Conservation (phyloP, 2,113 vertebrate genomes). For the Stictonetta naevosa region DNA sequence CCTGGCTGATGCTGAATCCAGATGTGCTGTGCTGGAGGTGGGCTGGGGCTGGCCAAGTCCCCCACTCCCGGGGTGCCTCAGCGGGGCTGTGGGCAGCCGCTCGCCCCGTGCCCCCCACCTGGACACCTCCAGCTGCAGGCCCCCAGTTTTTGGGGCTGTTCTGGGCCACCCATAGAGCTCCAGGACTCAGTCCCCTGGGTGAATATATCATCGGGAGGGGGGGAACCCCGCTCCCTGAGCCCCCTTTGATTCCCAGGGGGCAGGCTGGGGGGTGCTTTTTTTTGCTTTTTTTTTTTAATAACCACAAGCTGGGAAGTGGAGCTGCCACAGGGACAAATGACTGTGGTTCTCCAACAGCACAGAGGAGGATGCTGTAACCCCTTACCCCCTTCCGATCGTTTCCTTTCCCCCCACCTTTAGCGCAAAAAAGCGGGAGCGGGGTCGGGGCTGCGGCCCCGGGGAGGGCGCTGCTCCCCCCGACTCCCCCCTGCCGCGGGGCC, state of each 20-base stretch:
- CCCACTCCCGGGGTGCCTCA: not conserved
- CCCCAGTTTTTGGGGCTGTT: no score
- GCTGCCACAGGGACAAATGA: not conserved
- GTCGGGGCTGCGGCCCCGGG: no score
- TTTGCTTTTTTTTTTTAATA: not conserved
- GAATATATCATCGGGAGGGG: no score
- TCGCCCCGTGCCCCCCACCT: not conserved
- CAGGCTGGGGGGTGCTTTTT: accelerated
- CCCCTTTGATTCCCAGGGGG: not conserved
- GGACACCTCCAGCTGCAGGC: no score
- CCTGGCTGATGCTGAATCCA: not conserved
- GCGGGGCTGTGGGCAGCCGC: accelerated
- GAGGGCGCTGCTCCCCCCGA: no score
- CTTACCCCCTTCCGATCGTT: not conserved
- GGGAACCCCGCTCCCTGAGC: no score
- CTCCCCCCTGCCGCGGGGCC: no score
- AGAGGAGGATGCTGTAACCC: not conserved
- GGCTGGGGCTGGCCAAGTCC: not conserved
- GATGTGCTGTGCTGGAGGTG: not conserved
- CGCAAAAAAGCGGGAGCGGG: no score
- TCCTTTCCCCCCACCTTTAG: not conserved
- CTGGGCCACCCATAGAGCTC: not conserved
- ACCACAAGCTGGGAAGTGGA: not conserved
- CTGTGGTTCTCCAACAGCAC: not conserved
- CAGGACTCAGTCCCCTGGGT: no score